These are phyloP conservation scores for Porites evermanni DNA, from an alignment of 92 coral and sea anemone genomes.

Conservation along the genomic window DNA sequence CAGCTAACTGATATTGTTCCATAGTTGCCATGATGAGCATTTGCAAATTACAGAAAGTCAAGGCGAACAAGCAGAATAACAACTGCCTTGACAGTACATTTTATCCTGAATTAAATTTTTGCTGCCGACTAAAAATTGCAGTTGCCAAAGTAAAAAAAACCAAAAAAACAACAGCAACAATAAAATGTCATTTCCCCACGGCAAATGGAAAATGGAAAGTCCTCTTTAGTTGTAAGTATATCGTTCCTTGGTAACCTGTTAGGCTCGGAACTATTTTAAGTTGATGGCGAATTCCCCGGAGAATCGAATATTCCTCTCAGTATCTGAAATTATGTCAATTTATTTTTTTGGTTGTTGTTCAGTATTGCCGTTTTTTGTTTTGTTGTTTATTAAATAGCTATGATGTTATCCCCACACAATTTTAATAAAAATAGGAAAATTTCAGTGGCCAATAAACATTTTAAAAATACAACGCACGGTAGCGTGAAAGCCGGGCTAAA, in stretches of 20 bases:
- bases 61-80: slow-evolving; percentile 1
- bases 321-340: too few species aligned
- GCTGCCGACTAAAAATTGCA: too few species aligned
- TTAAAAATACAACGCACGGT: background rate
- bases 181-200: too few species aligned
- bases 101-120: too few species aligned
- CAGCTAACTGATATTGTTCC: slow-evolving; percentile 18
- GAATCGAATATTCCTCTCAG: too few species aligned
- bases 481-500: background rate
- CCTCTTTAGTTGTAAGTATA: too few species aligned
- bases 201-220: too few species aligned
- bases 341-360: background rate
- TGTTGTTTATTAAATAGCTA: background rate
- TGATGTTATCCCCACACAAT: background rate
- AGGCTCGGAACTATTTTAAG: too few species aligned
- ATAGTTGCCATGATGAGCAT: slow-evolving; percentile 4
- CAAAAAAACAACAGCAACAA: too few species aligned
- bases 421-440: background rate
- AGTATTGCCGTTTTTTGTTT: too few species aligned
- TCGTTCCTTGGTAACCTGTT: too few species aligned
- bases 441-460: background rate
- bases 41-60: slow-evolving; percentile 13
- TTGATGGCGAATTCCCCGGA: too few species aligned
- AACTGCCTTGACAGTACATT: background rate
- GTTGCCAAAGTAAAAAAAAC: background rate